A percentile compares a stretch with the other conserved stretches of the same genome.
Conservation (phyloP, 1,140 invertebrate species). For the Drosophila jambulina region DNA sequence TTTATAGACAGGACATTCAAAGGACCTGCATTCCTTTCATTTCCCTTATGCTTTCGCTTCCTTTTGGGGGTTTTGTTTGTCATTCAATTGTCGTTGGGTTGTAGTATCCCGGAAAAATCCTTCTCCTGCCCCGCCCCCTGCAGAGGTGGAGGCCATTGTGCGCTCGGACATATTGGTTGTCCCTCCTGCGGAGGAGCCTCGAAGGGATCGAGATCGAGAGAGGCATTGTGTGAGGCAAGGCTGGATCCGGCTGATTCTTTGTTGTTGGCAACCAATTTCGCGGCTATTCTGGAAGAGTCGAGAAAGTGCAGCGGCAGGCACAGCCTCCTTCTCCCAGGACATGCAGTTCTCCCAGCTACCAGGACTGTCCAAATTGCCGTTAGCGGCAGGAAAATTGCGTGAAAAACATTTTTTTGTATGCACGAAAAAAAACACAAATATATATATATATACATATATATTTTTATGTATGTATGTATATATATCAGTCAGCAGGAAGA, state of each 20-base stretch:
- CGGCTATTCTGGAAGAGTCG: conserved; percentile 4
- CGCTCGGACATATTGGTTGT: not conserved
- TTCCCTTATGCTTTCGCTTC: too few species aligned
- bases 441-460: not conserved
- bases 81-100: conserved; percentile 1
- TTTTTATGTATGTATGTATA: not conserved
- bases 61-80: not conserved
- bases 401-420: conserved; percentile 39
- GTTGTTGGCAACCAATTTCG: conserved; percentile 6
- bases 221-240: conserved; percentile 2
- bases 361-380: conserved; percentile 27
- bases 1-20: not conserved
- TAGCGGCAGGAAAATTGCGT: conserved; percentile 43
- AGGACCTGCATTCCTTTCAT: not conserved
- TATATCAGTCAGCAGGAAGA: not conserved
- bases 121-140: not conserved
- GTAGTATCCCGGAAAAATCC: not conserved
- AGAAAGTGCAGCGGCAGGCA: not conserved
- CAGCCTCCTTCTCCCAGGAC: not conserved
- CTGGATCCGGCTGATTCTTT: conserved; percentile 1
- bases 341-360: not conserved
- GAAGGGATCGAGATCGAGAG: not conserved
- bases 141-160: not conserved
- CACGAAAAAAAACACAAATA: conserved; percentile 13
- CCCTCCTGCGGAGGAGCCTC: not conserved